Evolutionary conservation across 2,113 vertebrate species (phyloP).

Genomic region (Baryphthengus martii): DNA sequence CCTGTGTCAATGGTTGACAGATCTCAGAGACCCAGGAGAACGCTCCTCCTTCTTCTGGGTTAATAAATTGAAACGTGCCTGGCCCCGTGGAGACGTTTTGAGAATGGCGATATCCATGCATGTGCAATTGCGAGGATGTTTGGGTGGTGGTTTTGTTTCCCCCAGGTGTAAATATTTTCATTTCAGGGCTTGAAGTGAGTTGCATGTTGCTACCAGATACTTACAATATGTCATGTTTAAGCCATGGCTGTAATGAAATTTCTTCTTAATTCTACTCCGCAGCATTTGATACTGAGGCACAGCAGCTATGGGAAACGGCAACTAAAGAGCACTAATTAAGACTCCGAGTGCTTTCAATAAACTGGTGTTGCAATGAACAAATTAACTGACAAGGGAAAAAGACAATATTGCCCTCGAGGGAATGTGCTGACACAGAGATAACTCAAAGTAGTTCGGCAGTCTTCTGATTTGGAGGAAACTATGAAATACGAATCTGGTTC

Average conservation of each 20-base stretch:
- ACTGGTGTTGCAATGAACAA: constrained; percentile 39
- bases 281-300: not conserved
- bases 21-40: not conserved
- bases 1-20: not conserved
- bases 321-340: constrained; percentile 44
- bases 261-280: not conserved
- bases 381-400: constrained; percentile 42
- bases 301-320: constrained; percentile 1
- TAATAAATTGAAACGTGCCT: not conserved
- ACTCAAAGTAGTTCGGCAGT: not conserved
- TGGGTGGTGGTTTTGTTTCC: not conserved
- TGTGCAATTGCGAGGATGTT: not conserved
- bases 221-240: not conserved
- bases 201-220: not conserved
- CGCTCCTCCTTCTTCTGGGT: not conserved
- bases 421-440: constrained; percentile 34
- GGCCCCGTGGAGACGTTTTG: not conserved
- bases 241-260: not conserved
- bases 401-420: not conserved
- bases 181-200: not conserved
- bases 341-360: constrained; percentile 36
- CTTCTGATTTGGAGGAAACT: constrained; percentile 11
- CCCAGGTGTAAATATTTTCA: not conserved
- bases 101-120: not conserved
- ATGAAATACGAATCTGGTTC: constrained; percentile 1